Evolutionary conservation across 2,113 vertebrate genomes (phyloP), one percentile per base, ranked within the genome.

Genomic region (Zootoca vivipara): DNA sequence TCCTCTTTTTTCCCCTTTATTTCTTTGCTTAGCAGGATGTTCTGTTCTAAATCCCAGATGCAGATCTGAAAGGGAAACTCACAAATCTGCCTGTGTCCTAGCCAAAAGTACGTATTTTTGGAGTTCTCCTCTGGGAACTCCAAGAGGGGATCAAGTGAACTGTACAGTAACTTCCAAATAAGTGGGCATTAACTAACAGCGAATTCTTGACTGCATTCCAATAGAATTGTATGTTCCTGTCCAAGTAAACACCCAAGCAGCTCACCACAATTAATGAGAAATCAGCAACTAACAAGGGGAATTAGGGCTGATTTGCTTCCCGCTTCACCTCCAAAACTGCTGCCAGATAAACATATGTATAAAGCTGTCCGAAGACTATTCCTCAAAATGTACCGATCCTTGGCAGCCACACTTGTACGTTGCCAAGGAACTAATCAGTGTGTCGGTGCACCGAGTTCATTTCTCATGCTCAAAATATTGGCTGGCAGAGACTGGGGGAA

Each of bases 201-300:
- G 92, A 74, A 91, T 91, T 91, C 93, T 81, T 91, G 91, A 94
- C 84, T 89, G 84, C 92, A 91, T 93, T 93, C 91, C 91, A 94
- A 72, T 20, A 80, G 89, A 93, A 90, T 90, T 56, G 0, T 82
- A 83, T 70, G 81, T 88, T 92, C 89, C 65, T 83, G 85, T 91
- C 89, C 89, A 93, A 93, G 89, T 93, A 94, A 94, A 92, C 77
- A 94, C 33, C 90, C 87, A 80, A 92, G 85, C 87, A 67, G 52
- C 74, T 89, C 89, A 83, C 92, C 78, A 69, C 24, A 5, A 91
- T 94, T 94, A 94, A 95, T 90, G 82, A 91, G 85, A 93, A 93
- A 93, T 91, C 87, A 93, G 83, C 70, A 67, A 87, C 90, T 73
- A 95, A 93, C 88, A 92, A 90, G 90, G 89, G 70, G 81, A 94